These are phyloP conservation scores for Cenopis cana DNA, from an alignment of 2,888 invertebrate species.

Conservation along the genomic window DNA sequence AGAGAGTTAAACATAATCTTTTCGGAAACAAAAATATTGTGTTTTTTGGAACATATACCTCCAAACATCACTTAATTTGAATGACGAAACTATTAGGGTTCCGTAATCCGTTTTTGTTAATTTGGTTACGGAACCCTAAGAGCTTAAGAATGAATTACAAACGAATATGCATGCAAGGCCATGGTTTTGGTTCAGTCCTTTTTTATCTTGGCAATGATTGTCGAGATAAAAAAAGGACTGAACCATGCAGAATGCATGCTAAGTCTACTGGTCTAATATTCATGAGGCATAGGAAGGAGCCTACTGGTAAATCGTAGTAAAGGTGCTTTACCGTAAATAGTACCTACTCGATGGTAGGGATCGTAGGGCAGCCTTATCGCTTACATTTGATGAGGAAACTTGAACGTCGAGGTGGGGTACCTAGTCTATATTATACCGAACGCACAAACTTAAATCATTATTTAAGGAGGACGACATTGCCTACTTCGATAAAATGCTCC, in stretches of 20 bases:
- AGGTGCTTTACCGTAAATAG: conserved; percentile 15
- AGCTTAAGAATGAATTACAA: conserved; percentile 5
- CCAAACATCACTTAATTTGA: no score
- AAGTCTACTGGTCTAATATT: conserved; percentile 34
- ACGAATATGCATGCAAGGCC: conserved; percentile 19
- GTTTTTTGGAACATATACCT: no score
- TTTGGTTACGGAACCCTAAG: no score
- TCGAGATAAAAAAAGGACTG: no score
- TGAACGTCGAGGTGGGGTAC: conserved; percentile 4
- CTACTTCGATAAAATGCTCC: background rate
- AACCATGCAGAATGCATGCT: no score
- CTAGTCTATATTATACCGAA: conserved; percentile 5
- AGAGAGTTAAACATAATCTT: no score
- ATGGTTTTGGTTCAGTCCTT: conserved; percentile 17
- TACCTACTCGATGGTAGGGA: background rate
- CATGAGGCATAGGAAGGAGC: conserved; percentile 22
- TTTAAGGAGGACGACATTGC: background rate
- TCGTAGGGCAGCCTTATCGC: conserved; percentile 24
- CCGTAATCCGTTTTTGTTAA: no score
- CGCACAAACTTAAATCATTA: conserved; percentile 8
- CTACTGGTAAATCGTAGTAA: conserved; percentile 7
- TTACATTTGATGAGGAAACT: conserved; percentile 28
- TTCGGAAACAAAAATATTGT: no score
- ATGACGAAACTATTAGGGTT: no score
- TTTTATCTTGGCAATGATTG: conserved; percentile 30